phyloP scores from a whole-genome alignment of 2,797 vertebrate genomes.

The Takifugu rubripes region DNA sequence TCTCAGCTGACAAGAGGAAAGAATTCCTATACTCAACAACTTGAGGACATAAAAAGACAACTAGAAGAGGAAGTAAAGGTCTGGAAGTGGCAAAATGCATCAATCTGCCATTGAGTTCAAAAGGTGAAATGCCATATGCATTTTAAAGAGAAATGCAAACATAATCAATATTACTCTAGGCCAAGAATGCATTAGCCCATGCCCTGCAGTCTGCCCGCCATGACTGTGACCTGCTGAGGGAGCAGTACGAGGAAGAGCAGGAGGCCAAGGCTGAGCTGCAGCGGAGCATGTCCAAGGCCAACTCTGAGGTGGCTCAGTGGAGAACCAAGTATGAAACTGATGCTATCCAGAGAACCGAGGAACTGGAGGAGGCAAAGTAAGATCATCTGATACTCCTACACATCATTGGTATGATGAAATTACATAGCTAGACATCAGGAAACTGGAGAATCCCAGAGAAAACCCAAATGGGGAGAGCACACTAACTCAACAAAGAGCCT shows the following conservation, averaged over 20 bases:
- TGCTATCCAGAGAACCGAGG: slow-evolving; percentile 85
- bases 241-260: slow-evolving; percentile 84
- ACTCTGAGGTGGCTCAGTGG: slow-evolving; percentile 86
- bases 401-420: too few species aligned
- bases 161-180: slow-evolving; percentile 53
- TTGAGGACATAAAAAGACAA: slow-evolving; percentile 85
- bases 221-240: slow-evolving; percentile 74
- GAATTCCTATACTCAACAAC: slow-evolving; percentile 80
- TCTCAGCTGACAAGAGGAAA: slow-evolving; percentile 82
- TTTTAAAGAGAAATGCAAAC: neutral
- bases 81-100: neutral
- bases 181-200: slow-evolving; percentile 83
- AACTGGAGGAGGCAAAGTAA: slow-evolving; percentile 82
- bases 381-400: neutral
- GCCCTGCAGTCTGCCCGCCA: slow-evolving; percentile 78
- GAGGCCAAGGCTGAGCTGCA: slow-evolving; percentile 84
- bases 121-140: neutral
- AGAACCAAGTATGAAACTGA: slow-evolving; percentile 88
- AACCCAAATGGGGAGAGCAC: too few species aligned
- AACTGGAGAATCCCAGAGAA: too few species aligned
- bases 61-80: slow-evolving; percentile 84
- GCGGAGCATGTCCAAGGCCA: slow-evolving; percentile 82
- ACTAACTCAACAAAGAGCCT: too few species aligned
- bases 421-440: too few species aligned
- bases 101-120: neutral